Evolutionary conservation across 1,140 invertebrate genomes (phyloP).

Genomic region (Drosophila novamexicana): DNA sequence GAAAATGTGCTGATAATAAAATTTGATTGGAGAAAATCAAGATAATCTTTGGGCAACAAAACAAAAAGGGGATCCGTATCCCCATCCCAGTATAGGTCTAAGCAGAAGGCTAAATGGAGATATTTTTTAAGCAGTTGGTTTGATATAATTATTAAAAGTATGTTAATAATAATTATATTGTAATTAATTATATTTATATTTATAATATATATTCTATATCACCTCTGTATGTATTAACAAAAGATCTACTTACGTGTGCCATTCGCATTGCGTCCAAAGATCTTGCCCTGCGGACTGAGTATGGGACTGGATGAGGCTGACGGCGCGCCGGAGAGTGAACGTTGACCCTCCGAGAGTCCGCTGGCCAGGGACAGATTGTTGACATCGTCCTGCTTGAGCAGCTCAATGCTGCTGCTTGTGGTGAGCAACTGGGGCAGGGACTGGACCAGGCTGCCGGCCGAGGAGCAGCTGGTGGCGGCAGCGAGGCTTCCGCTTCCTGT

Average conservation of each 20-base stretch:
- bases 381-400: slow-evolving; percentile 64
- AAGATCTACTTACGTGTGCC: slow-evolving; percentile 83
- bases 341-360: slow-evolving; percentile 72
- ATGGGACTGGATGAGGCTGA: slow-evolving; percentile 83
- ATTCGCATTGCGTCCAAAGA: slow-evolving; percentile 84
- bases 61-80: too few relatives aligned
- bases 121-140: too few relatives aligned
- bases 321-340: slow-evolving; percentile 74
- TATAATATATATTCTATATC: too few relatives aligned
- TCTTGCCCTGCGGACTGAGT: slow-evolving; percentile 83
- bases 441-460: not conserved
- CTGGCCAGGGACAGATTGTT: slow-evolving; percentile 78
- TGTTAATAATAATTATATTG: not conserved
- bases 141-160: too few relatives aligned
- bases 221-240: too few relatives aligned
- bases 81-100: too few relatives aligned
- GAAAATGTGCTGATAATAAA: too few relatives aligned
- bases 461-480: slow-evolving; percentile 10
- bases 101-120: too few relatives aligned
- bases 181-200: not conserved
- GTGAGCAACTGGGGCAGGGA: slow-evolving; percentile 58
- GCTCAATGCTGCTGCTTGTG: slow-evolving; percentile 51
- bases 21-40: too few relatives aligned
- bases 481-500: slow-evolving; percentile 24
- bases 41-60: too few relatives aligned